phyloP scores from a whole-genome alignment of 2,888 invertebrate species.

The Phrixothrix hirtus region DNA sequence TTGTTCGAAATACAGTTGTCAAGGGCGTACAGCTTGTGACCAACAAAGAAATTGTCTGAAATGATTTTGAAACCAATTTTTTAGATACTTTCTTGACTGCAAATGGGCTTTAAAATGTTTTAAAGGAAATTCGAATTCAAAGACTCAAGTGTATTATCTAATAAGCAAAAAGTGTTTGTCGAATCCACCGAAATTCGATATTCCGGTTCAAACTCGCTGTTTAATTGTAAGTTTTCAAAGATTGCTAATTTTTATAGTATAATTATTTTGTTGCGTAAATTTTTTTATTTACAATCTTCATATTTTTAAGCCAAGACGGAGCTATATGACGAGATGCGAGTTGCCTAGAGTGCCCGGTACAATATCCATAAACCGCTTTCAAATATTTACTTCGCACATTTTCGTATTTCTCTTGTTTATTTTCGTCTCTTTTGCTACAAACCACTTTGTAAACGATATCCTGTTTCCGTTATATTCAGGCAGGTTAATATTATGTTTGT shows the following conservation, averaged over 20 bases:
- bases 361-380: conserved; percentile 37
- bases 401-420: conserved; percentile 42
- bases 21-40: no score
- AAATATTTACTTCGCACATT: conserved; percentile 39
- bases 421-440: conserved; percentile 36
- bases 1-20: no score
- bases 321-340: neutral
- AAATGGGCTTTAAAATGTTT: conserved; percentile 3
- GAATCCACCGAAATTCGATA: no score
- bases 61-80: conserved; percentile 2
- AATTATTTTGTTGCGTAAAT: neutral
- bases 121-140: conserved; percentile 7
- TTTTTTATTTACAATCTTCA: neutral
- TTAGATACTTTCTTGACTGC: conserved; percentile 2
- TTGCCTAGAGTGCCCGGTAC: conserved; percentile 9
- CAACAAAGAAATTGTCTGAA: no score
- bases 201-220: no score
- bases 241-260: no score
- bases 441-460: conserved; percentile 40
- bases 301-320: neutral
- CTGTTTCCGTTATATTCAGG: conserved; percentile 32
- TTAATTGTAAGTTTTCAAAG: no score
- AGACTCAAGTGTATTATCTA: neutral
- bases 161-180: conserved; percentile 3
- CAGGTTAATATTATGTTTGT: conserved; percentile 30